Conservation (phyloP, 2,888 invertebrate genomes). For the Nebria brevicollis region DNA sequence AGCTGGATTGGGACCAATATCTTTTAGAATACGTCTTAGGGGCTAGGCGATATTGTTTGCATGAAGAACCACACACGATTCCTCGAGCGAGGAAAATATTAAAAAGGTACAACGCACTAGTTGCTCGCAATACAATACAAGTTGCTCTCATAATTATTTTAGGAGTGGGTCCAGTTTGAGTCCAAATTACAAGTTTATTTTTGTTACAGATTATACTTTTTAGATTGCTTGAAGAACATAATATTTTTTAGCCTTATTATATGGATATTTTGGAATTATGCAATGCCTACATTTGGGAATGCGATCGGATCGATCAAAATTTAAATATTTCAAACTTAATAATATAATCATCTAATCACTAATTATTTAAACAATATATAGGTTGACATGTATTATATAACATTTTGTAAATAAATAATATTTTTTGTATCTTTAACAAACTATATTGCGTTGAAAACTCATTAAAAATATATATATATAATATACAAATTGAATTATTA, state of each 20-base stretch:
- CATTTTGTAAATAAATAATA: constrained; percentile 1
- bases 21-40: constrained; percentile 80
- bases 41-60: constrained; percentile 83
- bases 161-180: too few relatives aligned
- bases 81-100: constrained; percentile 76
- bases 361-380: neutral
- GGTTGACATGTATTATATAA: neutral
- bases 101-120: constrained; percentile 63
- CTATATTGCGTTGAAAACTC: neutral
- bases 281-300: constrained; percentile 8
- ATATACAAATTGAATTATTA: neutral
- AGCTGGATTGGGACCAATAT: constrained; percentile 73
- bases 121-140: too few relatives aligned
- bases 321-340: neutral
- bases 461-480: neutral
- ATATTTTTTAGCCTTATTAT: constrained; percentile 53
- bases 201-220: constrained; percentile 59
- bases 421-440: neutral
- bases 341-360: neutral
- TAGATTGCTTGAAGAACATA: constrained; percentile 58
- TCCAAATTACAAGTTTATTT: constrained; percentile 8
- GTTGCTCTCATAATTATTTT: too few relatives aligned
- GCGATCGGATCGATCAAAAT: neutral
- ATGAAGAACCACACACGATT: constrained; percentile 81
- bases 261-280: constrained; percentile 52